These are phyloP conservation scores for Eueremaeus valkanovi DNA, from an alignment of 2,888 invertebrate species.

Conservation along the genomic window DNA sequence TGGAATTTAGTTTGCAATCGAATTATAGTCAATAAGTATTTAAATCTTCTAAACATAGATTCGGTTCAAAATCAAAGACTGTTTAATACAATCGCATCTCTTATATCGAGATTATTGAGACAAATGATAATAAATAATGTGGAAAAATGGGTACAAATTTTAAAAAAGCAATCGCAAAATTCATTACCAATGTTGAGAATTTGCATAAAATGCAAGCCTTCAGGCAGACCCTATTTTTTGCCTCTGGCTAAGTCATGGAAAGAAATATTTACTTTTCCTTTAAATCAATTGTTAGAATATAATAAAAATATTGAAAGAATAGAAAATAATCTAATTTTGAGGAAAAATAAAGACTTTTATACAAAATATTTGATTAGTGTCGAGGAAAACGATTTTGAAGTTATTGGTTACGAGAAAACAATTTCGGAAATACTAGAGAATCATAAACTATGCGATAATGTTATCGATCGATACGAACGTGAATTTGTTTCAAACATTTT, in stretches of 20 bases:
- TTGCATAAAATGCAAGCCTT: background rate
- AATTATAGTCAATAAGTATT: background rate
- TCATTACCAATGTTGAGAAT: background rate
- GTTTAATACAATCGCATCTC: slow-evolving; percentile 24
- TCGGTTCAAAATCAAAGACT: background rate
- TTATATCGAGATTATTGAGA: slow-evolving; percentile 10
- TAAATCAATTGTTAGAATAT: background rate
- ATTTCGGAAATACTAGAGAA: background rate
- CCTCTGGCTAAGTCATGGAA: background rate
- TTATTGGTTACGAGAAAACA: background rate
- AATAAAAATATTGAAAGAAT: background rate
- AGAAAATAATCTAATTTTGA: background rate
- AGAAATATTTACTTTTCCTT: background rate
- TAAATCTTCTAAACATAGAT: background rate
- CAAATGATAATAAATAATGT: slow-evolving; percentile 14
- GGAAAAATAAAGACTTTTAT: background rate
- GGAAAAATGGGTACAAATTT: background rate
- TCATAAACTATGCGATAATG: background rate
- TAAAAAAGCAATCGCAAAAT: background rate
- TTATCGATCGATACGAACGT: background rate
- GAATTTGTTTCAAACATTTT: background rate
- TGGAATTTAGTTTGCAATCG: slow-evolving; percentile 18
- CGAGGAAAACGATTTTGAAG: background rate
- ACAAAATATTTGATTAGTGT: background rate
- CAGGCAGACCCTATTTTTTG: background rate